A percentile compares a stretch with the other conserved stretches of the same genome.
Evolutionary conservation across 2,888 invertebrate species (phyloP).

Genomic region (Julus scanicus): DNA sequence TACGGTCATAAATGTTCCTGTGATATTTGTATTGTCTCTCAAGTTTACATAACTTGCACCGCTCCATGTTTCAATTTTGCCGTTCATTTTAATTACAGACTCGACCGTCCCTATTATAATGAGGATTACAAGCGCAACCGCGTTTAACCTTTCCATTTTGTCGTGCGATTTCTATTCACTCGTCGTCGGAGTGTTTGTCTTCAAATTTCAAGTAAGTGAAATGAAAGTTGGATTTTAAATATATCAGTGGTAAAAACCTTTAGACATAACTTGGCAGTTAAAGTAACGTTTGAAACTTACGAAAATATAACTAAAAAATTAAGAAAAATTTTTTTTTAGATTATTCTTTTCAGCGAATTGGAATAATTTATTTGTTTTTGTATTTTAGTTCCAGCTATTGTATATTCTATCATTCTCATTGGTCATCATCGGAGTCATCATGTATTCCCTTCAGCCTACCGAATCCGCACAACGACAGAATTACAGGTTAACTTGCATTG

Average conservation of each 20-base stretch:
- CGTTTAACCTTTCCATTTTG: constrained; percentile 82
- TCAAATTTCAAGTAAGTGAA: constrained; percentile 82
- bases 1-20: too few species aligned
- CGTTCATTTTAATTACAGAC: constrained; percentile 81
- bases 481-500: constrained; percentile 7
- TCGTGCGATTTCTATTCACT: constrained; percentile 88
- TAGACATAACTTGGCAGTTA: too few species aligned
- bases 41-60: too few species aligned
- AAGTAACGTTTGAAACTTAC: too few species aligned
- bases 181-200: constrained; percentile 81
- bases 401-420: constrained; percentile 83
- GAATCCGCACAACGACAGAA: constrained; percentile 62
- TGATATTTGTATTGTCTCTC: too few species aligned
- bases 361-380: background rate
- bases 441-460: constrained; percentile 74
- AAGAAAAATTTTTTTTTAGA: background rate
- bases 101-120: constrained; percentile 80
- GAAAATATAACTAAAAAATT: background rate
- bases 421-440: constrained; percentile 79
- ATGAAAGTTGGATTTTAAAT: too few species aligned
- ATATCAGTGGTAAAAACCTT: too few species aligned
- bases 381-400: constrained; percentile 80
- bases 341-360: constrained; percentile 2
- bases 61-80: constrained; percentile 75
- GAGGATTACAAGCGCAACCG: constrained; percentile 81